Conservation (phyloP, 1,140 invertebrate species). For the Heliconius melpomene region DNA sequence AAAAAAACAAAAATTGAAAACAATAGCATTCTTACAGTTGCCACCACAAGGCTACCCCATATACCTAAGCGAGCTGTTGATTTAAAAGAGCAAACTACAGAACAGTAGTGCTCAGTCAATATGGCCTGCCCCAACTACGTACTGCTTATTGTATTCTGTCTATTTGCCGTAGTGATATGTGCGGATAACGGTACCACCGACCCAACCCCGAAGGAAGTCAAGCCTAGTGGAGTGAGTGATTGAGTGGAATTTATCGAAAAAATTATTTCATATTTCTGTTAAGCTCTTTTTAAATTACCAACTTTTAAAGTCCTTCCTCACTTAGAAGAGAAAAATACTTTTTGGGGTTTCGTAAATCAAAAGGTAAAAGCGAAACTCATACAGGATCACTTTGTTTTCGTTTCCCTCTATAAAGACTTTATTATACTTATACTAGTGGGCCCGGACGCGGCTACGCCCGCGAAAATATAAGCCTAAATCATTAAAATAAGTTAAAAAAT, state of each 20-base stretch:
- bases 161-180: conserved; percentile 37
- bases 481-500: too few species aligned
- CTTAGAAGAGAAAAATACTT: too few species aligned
- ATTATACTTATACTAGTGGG: too few species aligned
- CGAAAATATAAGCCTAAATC: too few species aligned
- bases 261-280: too few species aligned
- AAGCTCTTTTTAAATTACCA: too few species aligned
- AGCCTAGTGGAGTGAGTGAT: conserved; percentile 45
- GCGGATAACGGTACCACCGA: conserved; percentile 39
- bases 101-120: conserved; percentile 35
- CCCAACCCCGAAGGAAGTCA: conserved; percentile 17
- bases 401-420: too few species aligned
- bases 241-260: neutral
- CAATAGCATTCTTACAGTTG: conserved; percentile 22
- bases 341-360: too few species aligned
- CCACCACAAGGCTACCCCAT: neutral
- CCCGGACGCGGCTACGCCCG: too few species aligned
- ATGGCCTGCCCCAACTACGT: conserved; percentile 33
- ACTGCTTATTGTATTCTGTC: conserved; percentile 36
- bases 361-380: too few species aligned
- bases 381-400: too few species aligned
- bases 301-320: too few species aligned
- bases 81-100: conserved; percentile 42
- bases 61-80: conserved; percentile 20
- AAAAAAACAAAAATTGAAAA: neutral